Conservation (phyloP, 37 sponge, comb jelly and placozoan species). For the Geodia barretti region DNA sequence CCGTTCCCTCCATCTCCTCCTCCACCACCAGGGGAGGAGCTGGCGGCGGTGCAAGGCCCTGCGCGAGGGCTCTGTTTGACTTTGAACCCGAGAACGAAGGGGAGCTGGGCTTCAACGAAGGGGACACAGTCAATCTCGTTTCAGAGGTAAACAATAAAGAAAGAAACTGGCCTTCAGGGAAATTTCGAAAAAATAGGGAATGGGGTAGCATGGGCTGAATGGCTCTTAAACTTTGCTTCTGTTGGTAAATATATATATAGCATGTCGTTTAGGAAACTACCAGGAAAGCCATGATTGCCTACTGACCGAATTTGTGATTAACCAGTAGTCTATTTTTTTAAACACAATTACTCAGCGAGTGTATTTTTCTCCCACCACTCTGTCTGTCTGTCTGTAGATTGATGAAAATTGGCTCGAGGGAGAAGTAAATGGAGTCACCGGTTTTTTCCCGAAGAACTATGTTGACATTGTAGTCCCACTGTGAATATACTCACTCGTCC, state of each 20-base stretch:
- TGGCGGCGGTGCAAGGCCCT: slow-evolving; percentile 17
- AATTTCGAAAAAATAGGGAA: too few relatives aligned
- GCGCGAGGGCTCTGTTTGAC: slow-evolving; percentile 84
- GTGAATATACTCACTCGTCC: neutral
- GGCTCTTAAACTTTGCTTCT: too few relatives aligned
- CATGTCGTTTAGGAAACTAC: too few relatives aligned
- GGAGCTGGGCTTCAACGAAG: slow-evolving; percentile 93
- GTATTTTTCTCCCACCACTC: neutral
- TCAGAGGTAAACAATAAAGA: too few relatives aligned
- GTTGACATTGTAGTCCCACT: slow-evolving; percentile 81
- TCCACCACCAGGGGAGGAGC: neutral
- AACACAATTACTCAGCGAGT: too few relatives aligned
- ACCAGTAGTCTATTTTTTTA: too few relatives aligned
- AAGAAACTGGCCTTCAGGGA: too few relatives aligned
- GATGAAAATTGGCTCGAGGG: slow-evolving; percentile 99
- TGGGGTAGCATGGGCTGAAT: too few relatives aligned
- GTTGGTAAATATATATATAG: too few relatives aligned
- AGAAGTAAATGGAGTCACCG: slow-evolving; percentile 69
- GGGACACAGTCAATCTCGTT: slow-evolving; percentile 82
- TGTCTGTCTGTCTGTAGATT: slow-evolving; percentile 18
- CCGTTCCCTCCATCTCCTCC: slow-evolving; percentile 4
- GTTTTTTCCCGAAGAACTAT: slow-evolving; percentile 91
- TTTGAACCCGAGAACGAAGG: slow-evolving; percentile 96
- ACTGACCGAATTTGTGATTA: too few relatives aligned
- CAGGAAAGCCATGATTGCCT: too few relatives aligned